A percentile compares a stretch with the other conserved stretches of the same genome.
phyloP scores from a whole-genome alignment of 2,888 invertebrate genomes.

The Eupithecia vulgata region DNA sequence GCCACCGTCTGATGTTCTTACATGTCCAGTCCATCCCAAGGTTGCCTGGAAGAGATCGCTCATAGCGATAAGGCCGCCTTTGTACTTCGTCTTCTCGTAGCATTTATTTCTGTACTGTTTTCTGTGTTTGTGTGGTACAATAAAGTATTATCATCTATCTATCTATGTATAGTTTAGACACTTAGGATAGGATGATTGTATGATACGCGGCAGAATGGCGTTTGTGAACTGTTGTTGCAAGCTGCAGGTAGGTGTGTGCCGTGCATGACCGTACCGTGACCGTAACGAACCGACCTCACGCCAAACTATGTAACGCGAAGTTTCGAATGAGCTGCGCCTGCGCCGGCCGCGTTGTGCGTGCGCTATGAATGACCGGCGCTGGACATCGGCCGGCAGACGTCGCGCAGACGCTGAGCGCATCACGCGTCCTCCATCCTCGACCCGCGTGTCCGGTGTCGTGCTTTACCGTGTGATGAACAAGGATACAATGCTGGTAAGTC shows the following conservation, averaged over 20 bases:
- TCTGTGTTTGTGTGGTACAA: too few species aligned
- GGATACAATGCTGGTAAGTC: slow-evolving; percentile 51
- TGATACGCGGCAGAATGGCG: neutral
- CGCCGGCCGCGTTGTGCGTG: slow-evolving; percentile 33
- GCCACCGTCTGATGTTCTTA: too few species aligned
- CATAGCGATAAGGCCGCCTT: too few species aligned
- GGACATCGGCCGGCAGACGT: slow-evolving; percentile 60
- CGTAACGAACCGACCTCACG: neutral
- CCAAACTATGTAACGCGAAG: slow-evolving; percentile 23
- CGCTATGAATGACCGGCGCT: slow-evolving; percentile 53
- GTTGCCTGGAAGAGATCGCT: too few species aligned
- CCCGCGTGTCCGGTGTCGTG: slow-evolving; percentile 34
- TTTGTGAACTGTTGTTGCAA: neutral
- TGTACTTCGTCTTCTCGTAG: too few species aligned
- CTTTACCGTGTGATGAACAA: neutral
- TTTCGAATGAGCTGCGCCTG: slow-evolving; percentile 26
- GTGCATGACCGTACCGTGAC: neutral
- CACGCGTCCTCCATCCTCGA: slow-evolving; percentile 56
- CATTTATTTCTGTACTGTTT: too few species aligned
- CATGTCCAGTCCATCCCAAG: too few species aligned
- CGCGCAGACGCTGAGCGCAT: slow-evolving; percentile 68
- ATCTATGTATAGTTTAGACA: too few species aligned
- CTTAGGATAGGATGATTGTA: neutral
- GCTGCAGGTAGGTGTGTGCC: neutral
- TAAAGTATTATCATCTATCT: too few species aligned